These are phyloP conservation scores for Microcebus tavaratra DNA, from an alignment of 2,113 vertebrate genomes.

Conservation along the genomic window DNA sequence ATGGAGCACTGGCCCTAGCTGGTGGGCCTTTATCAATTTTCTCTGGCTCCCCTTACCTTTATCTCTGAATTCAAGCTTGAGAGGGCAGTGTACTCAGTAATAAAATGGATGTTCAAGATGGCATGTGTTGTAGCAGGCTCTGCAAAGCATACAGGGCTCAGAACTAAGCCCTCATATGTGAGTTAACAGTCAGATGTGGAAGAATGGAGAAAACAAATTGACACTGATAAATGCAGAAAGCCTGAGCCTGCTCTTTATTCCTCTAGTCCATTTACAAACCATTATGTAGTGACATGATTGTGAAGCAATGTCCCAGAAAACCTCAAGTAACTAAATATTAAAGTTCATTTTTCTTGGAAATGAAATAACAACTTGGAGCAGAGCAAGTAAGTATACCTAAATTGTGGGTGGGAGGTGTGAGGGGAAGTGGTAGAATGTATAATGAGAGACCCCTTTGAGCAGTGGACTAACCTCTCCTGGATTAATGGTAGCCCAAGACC, in stretches of 20 bases:
- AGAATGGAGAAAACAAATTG: constrained; percentile 22
- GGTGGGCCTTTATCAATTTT: background rate
- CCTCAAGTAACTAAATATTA: constrained; percentile 35
- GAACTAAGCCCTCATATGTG: background rate
- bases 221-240: background rate
- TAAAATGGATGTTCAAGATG: constrained; percentile 15
- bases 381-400: constrained; percentile 29
- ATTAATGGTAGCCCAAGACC: background rate
- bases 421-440: background rate
- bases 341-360: background rate
- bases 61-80: background rate
- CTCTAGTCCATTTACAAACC: background rate
- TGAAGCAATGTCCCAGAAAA: constrained; percentile 40
- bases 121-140: background rate
- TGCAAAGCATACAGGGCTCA: constrained; percentile 23
- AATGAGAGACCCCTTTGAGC: background rate
- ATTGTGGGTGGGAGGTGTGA: background rate
- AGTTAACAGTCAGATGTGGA: constrained; percentile 6
- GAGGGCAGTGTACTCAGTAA: background rate
- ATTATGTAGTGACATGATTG: background rate
- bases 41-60: background rate
- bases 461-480: background rate
- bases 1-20: background rate
- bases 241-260: background rate
- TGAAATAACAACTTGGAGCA: constrained; percentile 20